Evolutionary conservation across 2,797 vertebrate genomes (phyloP).

Genomic region (Sebastolobus alascanus): DNA sequence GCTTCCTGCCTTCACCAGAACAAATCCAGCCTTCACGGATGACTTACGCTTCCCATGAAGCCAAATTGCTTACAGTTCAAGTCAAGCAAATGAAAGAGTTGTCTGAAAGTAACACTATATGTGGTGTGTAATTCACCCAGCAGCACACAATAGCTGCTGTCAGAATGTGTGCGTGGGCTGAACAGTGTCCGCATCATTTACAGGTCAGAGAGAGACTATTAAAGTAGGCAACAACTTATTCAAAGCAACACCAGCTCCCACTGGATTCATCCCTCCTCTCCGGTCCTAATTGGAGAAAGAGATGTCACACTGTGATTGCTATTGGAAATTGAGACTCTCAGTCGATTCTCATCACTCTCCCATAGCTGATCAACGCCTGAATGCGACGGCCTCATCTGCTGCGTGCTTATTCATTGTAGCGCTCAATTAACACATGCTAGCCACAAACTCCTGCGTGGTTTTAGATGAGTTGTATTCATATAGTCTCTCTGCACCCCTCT

Average conservation of each 20-base stretch:
- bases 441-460: slow-evolving; percentile 54
- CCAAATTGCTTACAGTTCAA: slow-evolving; percentile 34
- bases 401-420: slow-evolving; percentile 72
- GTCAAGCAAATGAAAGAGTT: slow-evolving; percentile 29
- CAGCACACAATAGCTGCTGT: slow-evolving; percentile 46
- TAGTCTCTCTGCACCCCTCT: not conserved
- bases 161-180: slow-evolving; percentile 51
- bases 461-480: slow-evolving; percentile 47
- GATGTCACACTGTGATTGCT: slow-evolving; percentile 79
- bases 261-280: slow-evolving; percentile 68
- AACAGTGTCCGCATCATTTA: slow-evolving; percentile 58
- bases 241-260: slow-evolving; percentile 67
- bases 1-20: not conserved
- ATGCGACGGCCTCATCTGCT: slow-evolving; percentile 67
- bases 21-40: not conserved
- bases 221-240: slow-evolving; percentile 72
- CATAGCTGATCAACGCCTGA: slow-evolving; percentile 69
- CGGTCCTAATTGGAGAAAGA: slow-evolving; percentile 73
- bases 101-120: slow-evolving; percentile 43
- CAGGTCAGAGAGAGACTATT: slow-evolving; percentile 69
- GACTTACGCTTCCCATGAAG: not conserved
- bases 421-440: slow-evolving; percentile 73
- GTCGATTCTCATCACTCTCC: slow-evolving; percentile 80
- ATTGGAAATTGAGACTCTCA: slow-evolving; percentile 74
- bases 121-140: slow-evolving; percentile 48